Evolutionary conservation across 2,113 vertebrate genomes (phyloP), one percentile per base, ranked within the genome.

Genomic region (Cryptomyrus ogoouensis): DNA sequence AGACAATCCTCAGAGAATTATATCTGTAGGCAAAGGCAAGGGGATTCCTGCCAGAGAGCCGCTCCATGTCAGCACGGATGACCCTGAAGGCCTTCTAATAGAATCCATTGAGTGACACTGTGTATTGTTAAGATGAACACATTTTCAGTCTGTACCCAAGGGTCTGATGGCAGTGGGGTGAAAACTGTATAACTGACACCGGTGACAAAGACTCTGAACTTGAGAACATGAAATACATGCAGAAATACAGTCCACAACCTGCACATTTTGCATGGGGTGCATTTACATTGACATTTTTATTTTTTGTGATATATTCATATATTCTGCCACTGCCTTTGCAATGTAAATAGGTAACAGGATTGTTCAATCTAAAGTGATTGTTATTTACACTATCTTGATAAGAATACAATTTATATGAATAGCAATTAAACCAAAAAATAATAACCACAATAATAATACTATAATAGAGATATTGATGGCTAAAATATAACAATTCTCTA

Each of bases 181-280:
- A 90, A 91, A 94, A 93, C 88, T 19, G 91, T 93, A 92, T 94
- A 93, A 95, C 66, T 95, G 94, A 95, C 94, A 94, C 86, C 91
- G 94, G 95, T 95, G 94, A 95, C 93, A 94, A 94, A 95, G 90
- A 94, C 93, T 95, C 94, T 96, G 94, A 94, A 95, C 94, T 92
- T 90, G 91, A 94, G 92, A 93, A 94, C 94, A 95, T 93, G 92
- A 94, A 94, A 94, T 95, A 83, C 94, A 95, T 95, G 94, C 93
- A 93, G 91, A 90, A 94, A 92, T 39, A 89, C 92, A 77, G 93
- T 92, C 94, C 91, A 92, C 93, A 93, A 93, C 93, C 89, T 90
- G 92, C 91, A 90, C 92, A 87, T 91, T 91, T 88, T 83, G 91
- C 91, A 90, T 86, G 56, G 88, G 47, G 31, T 13, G 88, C 92